These are phyloP conservation scores for Propithecus perrieri DNA, from an alignment of 2,797 vertebrate species.

Conservation along the genomic window DNA sequence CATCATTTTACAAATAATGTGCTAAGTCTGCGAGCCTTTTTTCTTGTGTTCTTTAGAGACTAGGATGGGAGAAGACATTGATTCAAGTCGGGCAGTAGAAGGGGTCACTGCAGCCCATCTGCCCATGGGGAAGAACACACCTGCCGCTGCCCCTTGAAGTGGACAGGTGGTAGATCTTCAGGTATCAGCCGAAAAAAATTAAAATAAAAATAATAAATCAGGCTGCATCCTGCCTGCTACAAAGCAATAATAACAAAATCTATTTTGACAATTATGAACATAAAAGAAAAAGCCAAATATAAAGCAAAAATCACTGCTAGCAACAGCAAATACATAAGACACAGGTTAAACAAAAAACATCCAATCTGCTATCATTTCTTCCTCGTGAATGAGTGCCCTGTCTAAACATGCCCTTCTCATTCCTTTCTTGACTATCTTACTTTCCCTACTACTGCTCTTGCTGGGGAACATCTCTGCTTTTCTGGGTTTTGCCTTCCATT, in stretches of 20 bases:
- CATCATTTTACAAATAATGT: not conserved
- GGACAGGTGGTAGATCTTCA: not conserved
- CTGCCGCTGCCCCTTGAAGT: not conserved
- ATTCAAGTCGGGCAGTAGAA: accelerated
- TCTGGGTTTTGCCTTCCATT: not conserved
- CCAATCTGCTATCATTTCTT: not conserved
- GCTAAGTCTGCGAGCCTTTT: not conserved
- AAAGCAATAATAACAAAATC: not conserved
- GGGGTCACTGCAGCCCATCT: not conserved
- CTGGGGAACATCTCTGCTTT: not conserved
- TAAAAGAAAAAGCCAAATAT: not conserved
- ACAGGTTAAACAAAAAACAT: not conserved
- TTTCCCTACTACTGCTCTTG: not conserved
- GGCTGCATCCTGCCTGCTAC: not conserved
- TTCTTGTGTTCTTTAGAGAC: not conserved
- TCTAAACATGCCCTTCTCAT: not conserved
- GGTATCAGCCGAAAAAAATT: not conserved
- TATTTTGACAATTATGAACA: not conserved
- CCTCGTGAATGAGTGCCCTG: not conserved
- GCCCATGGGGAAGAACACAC: not conserved
- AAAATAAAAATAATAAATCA: not conserved
- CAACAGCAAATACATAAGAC: not conserved
- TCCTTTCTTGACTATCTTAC: not conserved
- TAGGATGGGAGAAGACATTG: accelerated
- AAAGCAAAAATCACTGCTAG: not conserved